Conservation (phyloP, 2,888 invertebrate species). For the Leucophenga maculata region DNA sequence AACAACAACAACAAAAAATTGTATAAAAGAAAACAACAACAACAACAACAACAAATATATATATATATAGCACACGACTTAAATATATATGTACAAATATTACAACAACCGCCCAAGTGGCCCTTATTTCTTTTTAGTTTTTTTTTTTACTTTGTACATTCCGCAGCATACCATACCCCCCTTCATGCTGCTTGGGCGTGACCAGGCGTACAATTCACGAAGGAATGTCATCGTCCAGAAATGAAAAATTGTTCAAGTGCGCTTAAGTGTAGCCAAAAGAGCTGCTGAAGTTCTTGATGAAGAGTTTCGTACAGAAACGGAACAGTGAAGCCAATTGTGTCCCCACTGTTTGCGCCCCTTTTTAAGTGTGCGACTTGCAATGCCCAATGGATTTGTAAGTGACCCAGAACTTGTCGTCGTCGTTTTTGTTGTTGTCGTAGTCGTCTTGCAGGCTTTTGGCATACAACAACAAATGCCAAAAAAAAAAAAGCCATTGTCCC, state of each 20-base stretch:
- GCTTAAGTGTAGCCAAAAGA: slow-evolving; percentile 3
- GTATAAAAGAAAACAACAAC: no score
- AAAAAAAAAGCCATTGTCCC: slow-evolving; percentile 11
- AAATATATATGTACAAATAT: no score
- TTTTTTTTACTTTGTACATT: no score
- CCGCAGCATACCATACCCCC: no score
- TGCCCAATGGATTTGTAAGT: slow-evolving; percentile 21
- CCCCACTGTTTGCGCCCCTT: no score
- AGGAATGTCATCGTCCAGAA: slow-evolving; percentile 12
- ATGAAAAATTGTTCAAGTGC: slow-evolving; percentile 20
- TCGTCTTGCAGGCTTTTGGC: not conserved
- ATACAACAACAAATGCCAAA: not conserved
- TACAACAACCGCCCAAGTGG: not conserved
- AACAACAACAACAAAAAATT: not conserved
- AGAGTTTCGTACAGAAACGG: no score
- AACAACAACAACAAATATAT: no score
- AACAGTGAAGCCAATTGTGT: no score
- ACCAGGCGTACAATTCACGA: slow-evolving; percentile 13
- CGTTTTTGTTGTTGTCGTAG: no score
- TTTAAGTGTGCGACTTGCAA: not conserved
- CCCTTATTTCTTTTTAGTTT: no score
- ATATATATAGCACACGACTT: no score
- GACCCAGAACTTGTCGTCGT: slow-evolving; percentile 22
- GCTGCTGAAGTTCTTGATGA: no score
- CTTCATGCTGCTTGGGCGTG: not conserved